Base-by-base conservation (phyloP, 2,888 invertebrate species). In the Patella pellucida region DNA sequence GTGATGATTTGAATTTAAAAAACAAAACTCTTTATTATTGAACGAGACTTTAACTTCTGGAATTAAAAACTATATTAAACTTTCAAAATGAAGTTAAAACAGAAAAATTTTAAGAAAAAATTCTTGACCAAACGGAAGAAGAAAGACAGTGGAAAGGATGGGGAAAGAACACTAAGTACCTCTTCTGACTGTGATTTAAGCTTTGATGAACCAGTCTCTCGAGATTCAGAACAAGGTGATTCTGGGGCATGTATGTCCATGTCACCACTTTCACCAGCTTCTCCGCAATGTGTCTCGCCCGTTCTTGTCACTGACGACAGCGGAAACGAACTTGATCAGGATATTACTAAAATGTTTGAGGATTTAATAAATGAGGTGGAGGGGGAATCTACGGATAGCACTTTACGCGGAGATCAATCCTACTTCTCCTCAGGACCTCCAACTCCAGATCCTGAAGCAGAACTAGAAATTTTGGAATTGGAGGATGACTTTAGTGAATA, bases 31-130 rank as follows among this genome's bases (percentile, higher is more conserved):
- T 41, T 41, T 41, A 41, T 7, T 41, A 41, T 41, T 41, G 41
- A 41, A 41, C 41, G 41, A 9, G 41, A 41, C 7, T 41, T 41
- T 41, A 9, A 7, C 7, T 7, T 9, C 41, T 41, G 41, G 41
- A 41, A 41, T 41, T n/a, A 41, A 41, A 41, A 41, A 41, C 41
- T 41, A 41, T 41, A 41, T 41, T 1, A 41, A 41, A 41, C 41
- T 41, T 41, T 41, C 69, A 56, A 52, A 69, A 72, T 76, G 76
- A 79, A 76, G 75, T 70, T 78, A 23, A 78, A 73, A 19, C 75
- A 78, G 68, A 77, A 75, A 56, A 77, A 51, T 52, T 74, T 74
- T 62, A 70, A 67, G 12, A 70, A 67, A 12, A 62, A 56, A 4
- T 74, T 74, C 52, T 19, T 41, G 16, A 74, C 62, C 16, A 74